phyloP scores from a whole-genome alignment of 2,888 invertebrate species.

The Vannuccia rotundouncinata region DNA sequence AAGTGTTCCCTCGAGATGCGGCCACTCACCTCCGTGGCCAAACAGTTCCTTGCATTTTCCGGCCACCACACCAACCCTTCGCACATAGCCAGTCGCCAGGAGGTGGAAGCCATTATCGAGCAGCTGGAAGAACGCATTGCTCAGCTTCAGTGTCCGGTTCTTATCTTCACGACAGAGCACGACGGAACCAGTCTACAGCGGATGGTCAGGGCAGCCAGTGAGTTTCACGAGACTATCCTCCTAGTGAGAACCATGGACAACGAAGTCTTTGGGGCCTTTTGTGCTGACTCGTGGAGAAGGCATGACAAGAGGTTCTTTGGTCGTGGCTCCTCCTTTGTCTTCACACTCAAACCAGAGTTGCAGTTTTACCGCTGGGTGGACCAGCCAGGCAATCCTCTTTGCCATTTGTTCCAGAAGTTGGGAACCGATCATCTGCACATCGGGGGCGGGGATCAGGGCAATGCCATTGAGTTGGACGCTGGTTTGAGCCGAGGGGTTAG shows the following conservation, averaged over 20 bases:
- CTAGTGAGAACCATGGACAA: not conserved
- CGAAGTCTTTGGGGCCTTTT: slow-evolving; percentile 30
- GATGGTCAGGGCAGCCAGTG: not conserved
- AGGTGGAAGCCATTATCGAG: not conserved
- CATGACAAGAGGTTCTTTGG: slow-evolving; percentile 5
- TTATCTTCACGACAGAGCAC: not conserved
- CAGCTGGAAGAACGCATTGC: not conserved
- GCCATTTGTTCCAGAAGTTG: not conserved
- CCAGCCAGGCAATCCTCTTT: not conserved
- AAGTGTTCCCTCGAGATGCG: not conserved
- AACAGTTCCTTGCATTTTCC: slow-evolving; percentile 1
- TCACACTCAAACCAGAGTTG: slow-evolving; percentile 25
- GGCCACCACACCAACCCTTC: slow-evolving; percentile 6
- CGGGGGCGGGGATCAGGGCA: slow-evolving; percentile 18
- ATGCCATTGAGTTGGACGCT: slow-evolving; percentile 2
- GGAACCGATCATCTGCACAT: not conserved
- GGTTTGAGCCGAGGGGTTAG: not conserved
- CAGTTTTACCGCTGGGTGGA: slow-evolving; percentile 19
- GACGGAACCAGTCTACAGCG: slow-evolving; percentile 2
- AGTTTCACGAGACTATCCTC: not conserved
- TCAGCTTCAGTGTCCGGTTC: not conserved
- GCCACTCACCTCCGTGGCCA: not conserved
- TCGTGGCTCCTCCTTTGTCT: slow-evolving; percentile 20
- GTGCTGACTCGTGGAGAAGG: slow-evolving; percentile 29
- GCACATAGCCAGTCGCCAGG: not conserved